phyloP scores from a whole-genome alignment of 1,140 invertebrate genomes.

The Drosophila kohkoa region DNA sequence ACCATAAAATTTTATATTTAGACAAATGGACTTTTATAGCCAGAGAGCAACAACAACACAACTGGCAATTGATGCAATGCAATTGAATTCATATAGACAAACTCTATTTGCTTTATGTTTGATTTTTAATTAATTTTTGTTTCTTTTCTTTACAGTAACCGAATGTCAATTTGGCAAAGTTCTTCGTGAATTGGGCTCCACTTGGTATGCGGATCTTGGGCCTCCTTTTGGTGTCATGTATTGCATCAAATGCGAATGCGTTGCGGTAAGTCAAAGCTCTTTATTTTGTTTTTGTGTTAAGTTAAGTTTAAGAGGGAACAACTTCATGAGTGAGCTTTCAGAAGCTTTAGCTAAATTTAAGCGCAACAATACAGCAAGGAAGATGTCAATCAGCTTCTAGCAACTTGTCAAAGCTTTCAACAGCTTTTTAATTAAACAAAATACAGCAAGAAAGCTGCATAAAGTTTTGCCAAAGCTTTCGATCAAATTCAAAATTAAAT shows the following conservation, averaged over 20 bases:
- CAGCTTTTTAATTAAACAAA: no score
- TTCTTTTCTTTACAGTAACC: constrained; percentile 86
- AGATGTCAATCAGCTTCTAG: no score
- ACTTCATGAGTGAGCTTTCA: no score
- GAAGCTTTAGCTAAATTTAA: no score
- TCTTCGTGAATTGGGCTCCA: constrained; percentile 92
- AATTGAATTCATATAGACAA: constrained; percentile 2
- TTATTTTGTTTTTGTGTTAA: no score
- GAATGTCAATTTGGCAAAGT: constrained; percentile 96
- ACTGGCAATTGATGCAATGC: constrained; percentile 38
- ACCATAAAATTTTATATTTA: constrained; percentile 32
- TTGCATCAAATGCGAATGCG: constrained; percentile 96
- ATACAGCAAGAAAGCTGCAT: no score
- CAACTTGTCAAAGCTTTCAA: no score
- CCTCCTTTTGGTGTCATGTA: constrained; percentile 96
- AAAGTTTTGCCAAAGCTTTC: constrained; percentile 65
- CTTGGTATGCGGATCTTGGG: constrained; percentile 95
- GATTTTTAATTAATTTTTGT: constrained; percentile 18
- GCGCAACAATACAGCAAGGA: no score
- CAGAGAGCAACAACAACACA: constrained; percentile 5
- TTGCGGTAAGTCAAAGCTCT: constrained; percentile 89
- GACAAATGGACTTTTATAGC: constrained; percentile 42
- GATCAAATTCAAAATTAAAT: no score
- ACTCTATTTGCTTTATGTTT: neutral
- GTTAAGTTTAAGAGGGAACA: no score